Percentiles rank a stretch among this genome's conserved stretches.
Evolutionary conservation across 2,888 invertebrate species (phyloP).

Genomic region (Trilocha varians): DNA sequence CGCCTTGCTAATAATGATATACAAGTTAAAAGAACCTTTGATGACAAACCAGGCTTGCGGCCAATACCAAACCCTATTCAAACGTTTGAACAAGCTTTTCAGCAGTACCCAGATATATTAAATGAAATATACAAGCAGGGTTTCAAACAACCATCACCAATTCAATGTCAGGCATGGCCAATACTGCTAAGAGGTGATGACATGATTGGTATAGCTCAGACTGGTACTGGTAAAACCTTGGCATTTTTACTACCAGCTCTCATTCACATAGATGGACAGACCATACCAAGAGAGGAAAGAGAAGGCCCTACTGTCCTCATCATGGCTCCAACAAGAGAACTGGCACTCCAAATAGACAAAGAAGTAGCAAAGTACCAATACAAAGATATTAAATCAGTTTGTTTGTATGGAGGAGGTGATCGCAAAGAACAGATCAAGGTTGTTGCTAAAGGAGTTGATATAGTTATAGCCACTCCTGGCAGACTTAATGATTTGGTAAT

Average conservation of each 20-base stretch:
- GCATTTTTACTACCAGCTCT: conserved; percentile 94
- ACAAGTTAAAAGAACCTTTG: conserved; percentile 79
- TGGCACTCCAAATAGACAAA: conserved; percentile 93
- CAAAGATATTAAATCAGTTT: conserved; percentile 88
- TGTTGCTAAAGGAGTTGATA: conserved; percentile 88
- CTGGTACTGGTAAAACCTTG: conserved; percentile 95
- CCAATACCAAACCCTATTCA: conserved; percentile 83
- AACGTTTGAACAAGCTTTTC: conserved; percentile 88
- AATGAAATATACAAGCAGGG: conserved; percentile 85
- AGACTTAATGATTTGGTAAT: conserved; percentile 91
- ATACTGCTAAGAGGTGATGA: conserved; percentile 91
- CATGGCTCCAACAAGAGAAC: conserved; percentile 93
- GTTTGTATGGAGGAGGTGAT: conserved; percentile 93
- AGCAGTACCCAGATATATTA: conserved; percentile 87
- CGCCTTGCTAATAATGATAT: conserved; percentile 81
- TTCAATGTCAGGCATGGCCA: conserved; percentile 97
- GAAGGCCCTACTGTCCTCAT: conserved; percentile 90
- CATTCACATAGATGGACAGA: conserved; percentile 92
- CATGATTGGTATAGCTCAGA: conserved; percentile 97
- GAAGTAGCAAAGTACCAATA: conserved; percentile 93
- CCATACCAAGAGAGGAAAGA: conserved; percentile 78
- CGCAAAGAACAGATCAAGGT: conserved; percentile 83
- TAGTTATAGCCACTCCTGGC: conserved; percentile 96
- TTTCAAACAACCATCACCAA: conserved; percentile 89
- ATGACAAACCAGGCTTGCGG: conserved; percentile 50